Evolutionary conservation across 2,113 vertebrate species (phyloP), one percentile per base, ranked within the genome.

Genomic region (Penelope pileata): DNA sequence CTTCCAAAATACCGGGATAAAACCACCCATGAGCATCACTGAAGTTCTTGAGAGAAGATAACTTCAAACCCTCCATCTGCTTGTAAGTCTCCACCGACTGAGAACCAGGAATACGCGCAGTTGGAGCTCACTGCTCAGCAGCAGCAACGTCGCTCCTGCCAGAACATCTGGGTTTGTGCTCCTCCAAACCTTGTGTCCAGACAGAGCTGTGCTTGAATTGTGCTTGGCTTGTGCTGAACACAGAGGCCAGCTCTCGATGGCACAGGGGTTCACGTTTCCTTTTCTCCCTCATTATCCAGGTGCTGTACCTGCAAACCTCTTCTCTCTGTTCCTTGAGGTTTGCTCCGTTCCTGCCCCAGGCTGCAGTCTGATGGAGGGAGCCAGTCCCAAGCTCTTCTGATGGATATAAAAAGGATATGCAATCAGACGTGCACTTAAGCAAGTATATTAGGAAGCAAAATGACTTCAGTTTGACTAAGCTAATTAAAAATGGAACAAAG

Each of bases 401-500:
- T 75, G 67, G 80, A 62, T 94, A 76, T 92, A 74, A 91, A 95
- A 91, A 93, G 94, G 88, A 92, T 76, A 70, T 40, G 92, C 83
- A 86, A 75, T 89, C 84, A 94, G 91, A 89, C 2, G 6, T 84
- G 89, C 94, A 82, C 92, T 97, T 94, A 82, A 91, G 94, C 73
- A 92, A 93, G 83, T 75, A 36, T 79, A 92, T 95, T 93, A 89
- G 83, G 40, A 36, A 89, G 86, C 68, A 75, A 95, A 96, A 92
- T 89, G 53, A 79, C 91, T 95, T 72, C 40, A 53, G 81, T 82
- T 96, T 93, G 84, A 94, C 92, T 91, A 34, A 95, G 94, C 92
- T 93, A 97, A 96, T 97, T 97, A 97, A 96, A 93, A 96, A 78
- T 82, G 83, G 95, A 96, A 94, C 92, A 97, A 94, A 93, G 96